Base-by-base conservation (phyloP, 1,140 invertebrate species). In the Cyphomyrmex costatus region DNA sequence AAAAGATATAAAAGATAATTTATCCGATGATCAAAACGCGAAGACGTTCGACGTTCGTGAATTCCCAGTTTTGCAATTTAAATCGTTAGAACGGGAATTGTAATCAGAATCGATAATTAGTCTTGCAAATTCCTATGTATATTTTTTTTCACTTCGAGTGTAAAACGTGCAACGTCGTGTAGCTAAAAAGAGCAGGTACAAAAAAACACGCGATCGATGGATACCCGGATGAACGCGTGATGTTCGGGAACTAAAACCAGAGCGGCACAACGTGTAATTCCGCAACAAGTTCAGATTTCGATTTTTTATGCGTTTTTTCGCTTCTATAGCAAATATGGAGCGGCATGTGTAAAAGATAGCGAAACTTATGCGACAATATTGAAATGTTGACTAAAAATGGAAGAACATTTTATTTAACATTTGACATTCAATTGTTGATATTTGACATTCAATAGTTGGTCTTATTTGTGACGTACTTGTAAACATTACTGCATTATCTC, bases 141-240 rank as follows among this genome's bases (percentile, higher is more conserved):
- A 14, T 30, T 0, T 27, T 30, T 63, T 74, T 46, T 46, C 12
- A 78, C 10, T 46, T 63, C 6, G 16, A 7, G 12, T 78, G 36
- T 19, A 78, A 30, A 42, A 63, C 14, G 21, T 63, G 19, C 24
- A 77, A 61, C 7, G 49, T 33, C 19, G 14, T 74, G 53, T 12
- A 77, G 33, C 33, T 65, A 21, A 78, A 78, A 65, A 16, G 73
- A 60, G 53, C 16, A 60, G 21, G 16, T 10, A 42, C 21, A 30
- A n/a, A 76, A 58, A 76, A 76, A 53, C 30, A n/a, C 12, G 53
- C 30, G 53, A 58, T 58, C 53, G 53, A 76, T 76, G 71, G n/a
- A 36, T 36, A 58, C 51, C n/a, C 71, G n/a, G 53, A 58, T 58
- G 53, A 14, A 58, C 53, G 53, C 21, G 58, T 42, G 74, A 71